Evolutionary conservation across 2,797 vertebrate genomes (phyloP), one percentile per base, ranked within the genome.

Genomic region (Sylvilagus floridanus): DNA sequence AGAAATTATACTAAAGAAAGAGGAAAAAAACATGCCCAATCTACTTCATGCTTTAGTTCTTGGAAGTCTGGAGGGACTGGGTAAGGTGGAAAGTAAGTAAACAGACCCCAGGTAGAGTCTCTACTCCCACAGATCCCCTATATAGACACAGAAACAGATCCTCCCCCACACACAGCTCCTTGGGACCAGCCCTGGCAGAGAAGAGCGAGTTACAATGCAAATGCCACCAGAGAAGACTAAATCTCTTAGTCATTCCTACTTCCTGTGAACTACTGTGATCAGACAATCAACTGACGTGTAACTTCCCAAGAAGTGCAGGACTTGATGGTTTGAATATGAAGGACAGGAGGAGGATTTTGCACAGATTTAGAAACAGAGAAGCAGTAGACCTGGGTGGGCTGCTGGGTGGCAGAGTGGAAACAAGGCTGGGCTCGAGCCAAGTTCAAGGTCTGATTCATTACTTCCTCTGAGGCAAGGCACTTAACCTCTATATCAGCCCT

Each of bases 1-100:
- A 89, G 69, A 88, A 96, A 69, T 35, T 50, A 16, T 65, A 42
- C 75, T 77, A 30, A 88, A 85, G 75, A 21, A 77, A 28, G 35
- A 35, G 50, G 52, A 42, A 77, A 86, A 52, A 3, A 9, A 7
- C 0, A 1, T 21, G 32, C 47, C 47, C 22, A 6, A 37, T 16
- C 63, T 84, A 26, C 47, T 47, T 79, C 12, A 37, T 63, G 35
- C 28, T 0, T 65, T 72, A n/a, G 66, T 63, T n/a, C n/a, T 62
- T 92, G 14, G 21, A 71, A 73, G 28, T 21, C 60, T 62, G 11
- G 86, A 88, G n/a, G 66, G 19, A 6, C 4, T 4, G 84, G 30
- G 26, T 60, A 28, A 52, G 21, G 1, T 68, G 2, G 50, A 54
- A 88, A 60, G 24, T 42, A 30, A 75, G 32, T n/a, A 62, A 76